These are phyloP conservation scores for Eilema depressum DNA, from an alignment of 2,888 invertebrate genomes.

Conservation along the genomic window DNA sequence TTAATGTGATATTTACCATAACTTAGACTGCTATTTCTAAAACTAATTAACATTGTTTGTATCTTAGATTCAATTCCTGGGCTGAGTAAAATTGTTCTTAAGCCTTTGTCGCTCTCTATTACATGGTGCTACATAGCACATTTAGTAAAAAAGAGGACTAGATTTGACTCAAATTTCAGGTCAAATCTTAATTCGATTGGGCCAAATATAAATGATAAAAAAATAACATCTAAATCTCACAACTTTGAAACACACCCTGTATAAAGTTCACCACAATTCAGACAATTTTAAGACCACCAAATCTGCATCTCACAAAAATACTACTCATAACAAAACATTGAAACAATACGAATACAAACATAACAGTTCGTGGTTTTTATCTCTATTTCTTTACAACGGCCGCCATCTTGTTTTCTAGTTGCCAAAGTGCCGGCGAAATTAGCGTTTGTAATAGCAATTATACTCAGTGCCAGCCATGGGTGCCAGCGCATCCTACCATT, in stretches of 20 bases:
- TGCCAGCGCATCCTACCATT: neutral
- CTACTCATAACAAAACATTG: neutral
- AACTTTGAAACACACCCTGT: neutral
- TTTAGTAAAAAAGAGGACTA: too few species aligned
- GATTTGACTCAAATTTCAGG: too few species aligned
- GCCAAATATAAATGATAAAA: too few species aligned
- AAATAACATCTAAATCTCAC: neutral
- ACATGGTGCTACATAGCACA: too few species aligned
- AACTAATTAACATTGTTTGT: neutral
- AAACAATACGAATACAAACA: conserved; percentile 6
- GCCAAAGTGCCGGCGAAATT: conserved; percentile 46
- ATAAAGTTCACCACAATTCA: neutral
- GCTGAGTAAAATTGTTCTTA: neutral
- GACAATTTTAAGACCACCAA: neutral
- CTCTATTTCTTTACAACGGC: neutral
- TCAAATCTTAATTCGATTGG: too few species aligned
- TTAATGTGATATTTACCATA: too few species aligned
- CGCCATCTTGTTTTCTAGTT: conserved; percentile 37
- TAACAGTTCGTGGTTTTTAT: neutral
- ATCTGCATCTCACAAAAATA: neutral
- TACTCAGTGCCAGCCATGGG: conserved; percentile 1
- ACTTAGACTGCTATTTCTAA: neutral
- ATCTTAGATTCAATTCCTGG: neutral
- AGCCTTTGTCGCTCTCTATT: neutral
- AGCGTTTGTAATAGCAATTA: conserved; percentile 42